phyloP scores from a whole-genome alignment of 2,797 vertebrate species.

The Orientallactaga sibirica region DNA sequence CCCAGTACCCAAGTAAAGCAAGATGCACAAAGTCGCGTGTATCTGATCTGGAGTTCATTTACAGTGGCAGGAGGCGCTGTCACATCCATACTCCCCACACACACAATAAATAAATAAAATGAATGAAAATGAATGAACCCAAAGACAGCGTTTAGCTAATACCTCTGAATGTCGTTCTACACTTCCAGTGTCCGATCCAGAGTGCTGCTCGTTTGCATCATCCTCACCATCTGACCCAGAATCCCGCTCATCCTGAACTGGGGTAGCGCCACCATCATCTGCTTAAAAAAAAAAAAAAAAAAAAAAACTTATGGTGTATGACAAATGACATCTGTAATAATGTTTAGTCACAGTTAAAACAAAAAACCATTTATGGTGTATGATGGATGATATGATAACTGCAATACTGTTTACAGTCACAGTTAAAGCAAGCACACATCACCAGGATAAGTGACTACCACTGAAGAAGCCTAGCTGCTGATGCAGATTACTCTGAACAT shows the following conservation, averaged over 20 bases:
- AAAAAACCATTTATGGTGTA: slow-evolving; percentile 19
- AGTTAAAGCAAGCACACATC: slow-evolving; percentile 42
- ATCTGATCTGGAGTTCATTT: no score
- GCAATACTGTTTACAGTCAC: no score
- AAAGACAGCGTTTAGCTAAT: slow-evolving; percentile 64
- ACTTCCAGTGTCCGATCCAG: slow-evolving; percentile 90
- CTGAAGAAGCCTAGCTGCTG: neutral
- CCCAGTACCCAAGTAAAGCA: no score
- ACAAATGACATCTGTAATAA: neutral
- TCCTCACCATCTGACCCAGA: slow-evolving; percentile 94
- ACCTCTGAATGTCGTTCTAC: slow-evolving; percentile 93
- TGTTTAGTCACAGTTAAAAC: slow-evolving; percentile 7
- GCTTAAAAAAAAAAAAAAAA: slow-evolving; percentile 69
- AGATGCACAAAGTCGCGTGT: no score
- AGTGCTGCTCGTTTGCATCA: slow-evolving; percentile 89
- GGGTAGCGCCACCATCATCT: slow-evolving; percentile 98
- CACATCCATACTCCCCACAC: no score
- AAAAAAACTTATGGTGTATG: slow-evolving; percentile 74
- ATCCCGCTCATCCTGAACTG: slow-evolving; percentile 96
- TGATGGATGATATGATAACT: no score
- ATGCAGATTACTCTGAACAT: neutral
- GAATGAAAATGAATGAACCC: neutral
- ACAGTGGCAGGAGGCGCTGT: no score
- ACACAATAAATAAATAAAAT: no score
- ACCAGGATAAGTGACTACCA: slow-evolving; percentile 51